These are phyloP conservation scores for Gryllus bimaculatus DNA, from an alignment of 1,140 invertebrate species.

Conservation along the genomic window DNA sequence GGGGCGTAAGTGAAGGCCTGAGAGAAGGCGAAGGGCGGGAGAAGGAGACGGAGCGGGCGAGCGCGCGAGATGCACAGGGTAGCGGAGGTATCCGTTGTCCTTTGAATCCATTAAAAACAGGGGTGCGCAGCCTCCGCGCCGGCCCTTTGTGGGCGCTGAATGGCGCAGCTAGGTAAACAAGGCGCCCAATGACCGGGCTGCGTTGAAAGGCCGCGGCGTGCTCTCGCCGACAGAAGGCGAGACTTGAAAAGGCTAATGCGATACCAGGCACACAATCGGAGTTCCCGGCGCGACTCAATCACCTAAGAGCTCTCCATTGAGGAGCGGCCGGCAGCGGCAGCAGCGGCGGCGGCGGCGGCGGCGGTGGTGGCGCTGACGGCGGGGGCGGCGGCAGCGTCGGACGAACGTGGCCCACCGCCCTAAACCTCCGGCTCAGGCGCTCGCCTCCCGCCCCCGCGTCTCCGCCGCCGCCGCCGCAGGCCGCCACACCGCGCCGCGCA, in stretches of 20 bases:
- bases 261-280: neutral
- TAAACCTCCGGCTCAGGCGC: neutral
- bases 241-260: slow-evolving; percentile 3
- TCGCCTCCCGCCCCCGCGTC: too few species aligned
- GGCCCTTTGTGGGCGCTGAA: neutral
- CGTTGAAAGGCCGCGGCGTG: neutral
- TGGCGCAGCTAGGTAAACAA: neutral
- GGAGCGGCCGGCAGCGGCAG: too few species aligned
- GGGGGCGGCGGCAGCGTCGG: neutral
- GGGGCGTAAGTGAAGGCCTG: too few species aligned
- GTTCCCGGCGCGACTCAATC: slow-evolving; percentile 2
- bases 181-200: neutral
- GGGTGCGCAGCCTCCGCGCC: neutral
- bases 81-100: neutral
- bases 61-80: neutral
- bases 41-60: neutral
- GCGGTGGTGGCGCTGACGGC: neutral
- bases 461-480: too few species aligned
- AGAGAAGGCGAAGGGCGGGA: too few species aligned
- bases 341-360: neutral
- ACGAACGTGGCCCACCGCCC: neutral
- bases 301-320: slow-evolving; percentile 1
- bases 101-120: neutral
- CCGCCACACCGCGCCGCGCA: too few species aligned
- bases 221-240: neutral